Evolutionary conservation across 2,888 invertebrate species (phyloP).

Genomic region (Pediacus dermestoides): DNA sequence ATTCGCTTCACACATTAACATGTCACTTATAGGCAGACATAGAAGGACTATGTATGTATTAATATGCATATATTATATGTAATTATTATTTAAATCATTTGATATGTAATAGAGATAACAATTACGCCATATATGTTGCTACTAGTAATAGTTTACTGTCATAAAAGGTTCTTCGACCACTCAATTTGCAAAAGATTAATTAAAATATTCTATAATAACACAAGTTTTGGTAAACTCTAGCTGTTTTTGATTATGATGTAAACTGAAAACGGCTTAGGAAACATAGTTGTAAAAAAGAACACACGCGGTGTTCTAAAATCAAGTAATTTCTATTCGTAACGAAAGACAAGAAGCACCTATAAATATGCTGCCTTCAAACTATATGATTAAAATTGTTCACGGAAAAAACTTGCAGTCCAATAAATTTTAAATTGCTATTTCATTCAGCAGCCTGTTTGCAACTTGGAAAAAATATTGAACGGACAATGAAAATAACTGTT

Average conservation of each 20-base stretch:
- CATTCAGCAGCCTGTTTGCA: conserved; percentile 30
- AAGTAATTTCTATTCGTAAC: conserved; percentile 37
- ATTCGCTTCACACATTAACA: not conserved
- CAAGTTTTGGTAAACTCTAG: too few species aligned
- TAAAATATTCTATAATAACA: too few species aligned
- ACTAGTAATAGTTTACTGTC: conserved; percentile 1
- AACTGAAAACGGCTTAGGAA: too few species aligned
- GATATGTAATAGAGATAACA: conserved; percentile 1
- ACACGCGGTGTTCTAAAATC: conserved; percentile 34
- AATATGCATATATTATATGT: too few species aligned
- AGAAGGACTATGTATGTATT: too few species aligned
- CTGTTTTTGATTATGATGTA: conserved; percentile 7
- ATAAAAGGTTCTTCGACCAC: too few species aligned
- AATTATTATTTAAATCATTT: not conserved
- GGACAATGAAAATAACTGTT: conserved; percentile 25
- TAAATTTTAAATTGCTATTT: conserved; percentile 34
- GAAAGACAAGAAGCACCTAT: conserved; percentile 28
- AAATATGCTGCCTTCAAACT: conserved; percentile 36
- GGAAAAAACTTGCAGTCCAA: conserved; percentile 35
- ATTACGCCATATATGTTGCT: conserved; percentile 1
- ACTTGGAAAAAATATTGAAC: conserved; percentile 23
- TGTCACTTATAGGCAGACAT: conserved; percentile 1
- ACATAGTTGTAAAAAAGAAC: too few species aligned
- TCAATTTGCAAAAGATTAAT: too few species aligned
- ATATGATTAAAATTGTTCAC: conserved; percentile 37